Base-by-base conservation (phyloP, 2,888 invertebrate genomes). In the Actias luna region DNA sequence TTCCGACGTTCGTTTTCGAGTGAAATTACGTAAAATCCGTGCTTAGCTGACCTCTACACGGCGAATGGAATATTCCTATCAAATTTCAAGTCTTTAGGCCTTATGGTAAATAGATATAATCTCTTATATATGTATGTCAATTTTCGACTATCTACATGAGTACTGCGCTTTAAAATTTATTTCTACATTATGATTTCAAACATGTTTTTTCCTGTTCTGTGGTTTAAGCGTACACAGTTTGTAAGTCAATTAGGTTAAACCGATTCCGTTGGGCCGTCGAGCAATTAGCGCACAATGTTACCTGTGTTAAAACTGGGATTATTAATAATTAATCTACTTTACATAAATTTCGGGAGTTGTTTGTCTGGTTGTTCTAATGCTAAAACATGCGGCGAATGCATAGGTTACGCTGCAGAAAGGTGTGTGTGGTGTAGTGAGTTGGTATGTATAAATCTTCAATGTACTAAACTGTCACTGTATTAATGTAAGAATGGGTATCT, bases 371-470 rank as follows among this genome's bases (percentile, higher is more conserved):
- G 69, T 36, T 67, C 64, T 3, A 72, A 69, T 55, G 74, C 77
- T 12, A 66, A 73, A 22, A 83, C 78, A 0, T 88, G 88, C 64
- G 81, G 83, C 5, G 74, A 71, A 1, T 89, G 89, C 64, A 83
- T 89, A 39, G 70, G 83, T 1, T 76, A 74, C 65, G 69, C 71
- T 1, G 14, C 61, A 2, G 78, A 81, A 7, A 69, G 46, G 2
- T 89, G 89, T 64, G 77, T 82, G 22, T 89, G 89, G 89, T 89
- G 89, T 68, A 65, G 76, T 1, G 69, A 79, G 42, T 1, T 33
- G 63, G 89, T 88, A 73, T 14, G 57, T 36, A 5, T 50, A 25
- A 50, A n/a, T n/a, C n/a, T 46, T 22, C 10, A 25, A 25, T 4
- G 8, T 42, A 39, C 16, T 36, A 36, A 14, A 10, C 14, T 14